Conservation (phyloP, 2,797 vertebrate genomes). For the Phrynocephalus vlangalii region DNA sequence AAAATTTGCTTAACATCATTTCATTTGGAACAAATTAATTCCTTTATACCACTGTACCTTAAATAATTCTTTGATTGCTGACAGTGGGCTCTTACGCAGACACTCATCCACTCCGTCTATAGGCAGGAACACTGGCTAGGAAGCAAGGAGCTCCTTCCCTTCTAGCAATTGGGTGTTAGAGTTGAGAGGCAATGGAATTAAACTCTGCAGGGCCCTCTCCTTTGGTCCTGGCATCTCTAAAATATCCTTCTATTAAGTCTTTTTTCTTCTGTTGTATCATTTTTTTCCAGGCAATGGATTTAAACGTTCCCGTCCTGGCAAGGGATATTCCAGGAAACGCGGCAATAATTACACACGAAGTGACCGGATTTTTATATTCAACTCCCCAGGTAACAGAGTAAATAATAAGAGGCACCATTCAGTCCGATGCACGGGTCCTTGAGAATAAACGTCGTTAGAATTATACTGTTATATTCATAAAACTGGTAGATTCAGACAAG, state of each 20-base stretch:
- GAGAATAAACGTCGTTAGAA: neutral
- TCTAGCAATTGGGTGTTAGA: too few relatives aligned
- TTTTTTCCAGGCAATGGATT: conserved; percentile 90
- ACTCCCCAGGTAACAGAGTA: conserved; percentile 79
- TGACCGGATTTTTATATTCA: conserved; percentile 90
- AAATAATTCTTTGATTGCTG: too few relatives aligned
- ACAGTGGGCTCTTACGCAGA: too few relatives aligned
- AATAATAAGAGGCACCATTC: neutral
- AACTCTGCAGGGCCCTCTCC: too few relatives aligned
- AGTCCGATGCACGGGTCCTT: neutral
- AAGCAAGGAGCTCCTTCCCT: too few relatives aligned
- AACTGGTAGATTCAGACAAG: neutral
- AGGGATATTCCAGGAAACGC: conserved; percentile 93
- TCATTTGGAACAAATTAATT: too few relatives aligned
- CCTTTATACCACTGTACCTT: too few relatives aligned
- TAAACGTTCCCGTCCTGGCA: conserved; percentile 89
- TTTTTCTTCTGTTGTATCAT: neutral
- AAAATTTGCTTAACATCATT: too few relatives aligned
- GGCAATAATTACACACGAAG: conserved; percentile 84
- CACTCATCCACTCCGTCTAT: too few relatives aligned
- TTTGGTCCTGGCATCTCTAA: too few relatives aligned
- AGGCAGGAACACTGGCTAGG: too few relatives aligned
- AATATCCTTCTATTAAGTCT: neutral
- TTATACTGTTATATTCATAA: neutral
- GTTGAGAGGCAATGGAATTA: too few relatives aligned